These are phyloP conservation scores for Orthonychiurus folsomi DNA, from an alignment of 2,888 invertebrate species.

Conservation along the genomic window DNA sequence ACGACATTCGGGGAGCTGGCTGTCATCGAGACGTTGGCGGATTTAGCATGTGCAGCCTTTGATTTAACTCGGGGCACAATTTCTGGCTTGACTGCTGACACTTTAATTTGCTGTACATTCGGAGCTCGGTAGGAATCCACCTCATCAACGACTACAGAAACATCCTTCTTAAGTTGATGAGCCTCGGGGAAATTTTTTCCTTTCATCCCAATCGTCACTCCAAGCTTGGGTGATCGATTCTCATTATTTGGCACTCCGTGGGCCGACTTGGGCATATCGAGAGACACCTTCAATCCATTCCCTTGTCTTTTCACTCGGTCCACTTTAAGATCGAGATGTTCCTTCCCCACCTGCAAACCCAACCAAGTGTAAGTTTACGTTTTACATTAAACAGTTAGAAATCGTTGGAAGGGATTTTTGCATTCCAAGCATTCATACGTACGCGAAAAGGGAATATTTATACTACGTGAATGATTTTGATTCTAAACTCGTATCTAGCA, in stretches of 20 bases:
- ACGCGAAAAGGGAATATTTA: no score
- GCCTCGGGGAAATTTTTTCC: constrained; percentile 23
- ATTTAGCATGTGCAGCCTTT: constrained; percentile 27
- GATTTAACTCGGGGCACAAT: constrained; percentile 32
- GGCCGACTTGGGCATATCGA: constrained; percentile 21
- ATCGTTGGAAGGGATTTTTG: no score
- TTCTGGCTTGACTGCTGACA: constrained; percentile 28
- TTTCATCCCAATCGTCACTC: no score
- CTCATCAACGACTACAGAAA: constrained; percentile 27
- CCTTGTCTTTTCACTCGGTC: constrained; percentile 29
- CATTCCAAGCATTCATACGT: no score
- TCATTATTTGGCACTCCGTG: constrained; percentile 31
- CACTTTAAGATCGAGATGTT: constrained; percentile 34
- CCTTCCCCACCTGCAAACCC: constrained; percentile 28
- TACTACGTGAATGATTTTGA: no score
- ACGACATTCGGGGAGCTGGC: constrained; percentile 20
- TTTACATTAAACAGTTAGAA: no score
- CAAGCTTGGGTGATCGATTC: constrained; percentile 21
- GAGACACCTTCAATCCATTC: constrained; percentile 27
- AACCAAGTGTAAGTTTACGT: no score
- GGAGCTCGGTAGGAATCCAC: constrained; percentile 24
- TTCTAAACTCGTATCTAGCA: no score
- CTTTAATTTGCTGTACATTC: constrained; percentile 25
- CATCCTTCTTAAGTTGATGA: constrained; percentile 17
- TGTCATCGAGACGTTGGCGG: constrained; percentile 10